Conservation (phyloP, 2,113 vertebrate species). For the Thinocorus orbignyianus region DNA sequence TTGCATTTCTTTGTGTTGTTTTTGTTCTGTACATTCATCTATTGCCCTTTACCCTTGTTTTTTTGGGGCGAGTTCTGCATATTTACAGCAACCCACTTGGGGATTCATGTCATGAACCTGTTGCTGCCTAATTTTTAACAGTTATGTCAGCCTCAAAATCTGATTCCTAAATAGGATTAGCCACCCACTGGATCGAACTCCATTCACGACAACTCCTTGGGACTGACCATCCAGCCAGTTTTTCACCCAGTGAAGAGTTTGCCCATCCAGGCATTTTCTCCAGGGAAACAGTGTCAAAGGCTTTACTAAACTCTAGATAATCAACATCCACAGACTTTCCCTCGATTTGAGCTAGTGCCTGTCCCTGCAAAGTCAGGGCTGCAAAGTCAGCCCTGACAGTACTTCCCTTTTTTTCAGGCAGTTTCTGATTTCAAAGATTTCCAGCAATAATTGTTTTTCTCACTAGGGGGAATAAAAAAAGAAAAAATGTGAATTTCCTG, state of each 20-base stretch:
- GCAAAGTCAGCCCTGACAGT: neutral
- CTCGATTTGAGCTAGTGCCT: neutral
- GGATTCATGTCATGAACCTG: neutral
- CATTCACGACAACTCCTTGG: neutral
- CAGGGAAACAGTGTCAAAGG: neutral
- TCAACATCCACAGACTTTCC: neutral
- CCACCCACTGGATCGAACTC: neutral
- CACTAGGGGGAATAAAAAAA: neutral
- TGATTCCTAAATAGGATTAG: too few relatives aligned
- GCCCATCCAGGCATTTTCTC: neutral
- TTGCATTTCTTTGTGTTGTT: neutral
- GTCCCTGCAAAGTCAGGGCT: neutral
- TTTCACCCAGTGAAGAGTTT: neutral
- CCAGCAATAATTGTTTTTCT: neutral
- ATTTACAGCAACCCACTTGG: neutral
- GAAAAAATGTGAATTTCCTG: neutral
- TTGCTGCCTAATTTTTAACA: neutral
- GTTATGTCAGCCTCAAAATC: neutral
- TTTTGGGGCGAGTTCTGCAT: neutral
- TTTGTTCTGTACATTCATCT: neutral
- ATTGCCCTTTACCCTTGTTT: neutral
- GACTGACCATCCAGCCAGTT: neutral
- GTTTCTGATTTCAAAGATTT: neutral
- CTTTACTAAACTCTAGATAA: neutral
- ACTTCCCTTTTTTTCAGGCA: rapidly evolving